Evolutionary conservation across 2,888 invertebrate genomes (phyloP), one percentile per base, ranked within the genome.

Genomic region (Sicus ferrugineus): DNA sequence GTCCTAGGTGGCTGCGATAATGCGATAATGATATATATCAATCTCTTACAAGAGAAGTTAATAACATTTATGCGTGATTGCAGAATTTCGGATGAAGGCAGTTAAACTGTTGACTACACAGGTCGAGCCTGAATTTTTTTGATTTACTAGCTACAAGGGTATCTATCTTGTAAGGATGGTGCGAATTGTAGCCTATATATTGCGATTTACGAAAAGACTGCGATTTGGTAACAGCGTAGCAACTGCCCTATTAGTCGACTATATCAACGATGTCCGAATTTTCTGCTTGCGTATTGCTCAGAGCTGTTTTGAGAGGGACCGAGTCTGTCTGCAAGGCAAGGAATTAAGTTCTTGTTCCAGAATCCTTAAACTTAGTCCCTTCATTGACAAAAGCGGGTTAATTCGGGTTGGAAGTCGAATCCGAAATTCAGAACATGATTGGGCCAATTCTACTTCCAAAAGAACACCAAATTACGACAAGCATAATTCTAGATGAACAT

Each of bases 341-440:
- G 2, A 52, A n/a, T 28, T 14, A 4, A 68, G 65, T 46, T 11
- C 16, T 3, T 6, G 19, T 2, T 52, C 68, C 26, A 42, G 7
- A n/a, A 23, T 16, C 0, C 30, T 38, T 2, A 62, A 69, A 21
- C 66, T 73, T 11, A 52, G 66, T 6, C 72, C 72, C 11, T 71
- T 59, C 48, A n/a, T 74, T 6, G 70, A 70, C 48, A 38, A 38
- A 4, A 5, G n/a, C 14, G 54, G 69, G 11, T 19, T 73, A 0
- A 9, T 73, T 2, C 26, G 68, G 21, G 71, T 69, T 1, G 70
- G 71, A 14, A 70, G 69, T 0, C 64, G 71, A 0, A 63, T 74
- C 31, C 46, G 28, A 28, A 62, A 67, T 21, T n/a, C n/a, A n/a
- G n/a, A n/a, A n/a, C n/a, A n/a, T n/a, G n/a, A n/a, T n/a, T n/a